Base-by-base conservation (phyloP, 2,888 invertebrate genomes). In the Synanthedon tipuliformis region DNA sequence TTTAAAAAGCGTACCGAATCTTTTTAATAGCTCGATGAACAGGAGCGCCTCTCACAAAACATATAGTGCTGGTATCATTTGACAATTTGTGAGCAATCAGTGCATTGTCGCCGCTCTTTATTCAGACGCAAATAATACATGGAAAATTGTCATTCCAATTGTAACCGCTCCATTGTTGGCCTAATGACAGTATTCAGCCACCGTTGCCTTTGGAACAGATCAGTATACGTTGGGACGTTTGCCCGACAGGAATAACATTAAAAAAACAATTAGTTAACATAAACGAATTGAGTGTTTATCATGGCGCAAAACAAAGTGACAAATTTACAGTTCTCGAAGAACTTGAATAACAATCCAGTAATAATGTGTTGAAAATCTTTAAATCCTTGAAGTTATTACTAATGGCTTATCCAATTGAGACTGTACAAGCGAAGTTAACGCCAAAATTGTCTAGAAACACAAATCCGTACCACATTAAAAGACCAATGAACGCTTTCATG, bases 401-500 rank as follows among this genome's bases (percentile, higher is more conserved):
- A 59, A 85, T 85, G 82, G 77, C 81, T 57, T 85, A 78, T 59
- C 75, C 73, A 59, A 57, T 81, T 54, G 78, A 81, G 50, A 51
- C 58, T n/a, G 62, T 68, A 13, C 56, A 66, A 15, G 53, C 66
- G n/a, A 80, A 81, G 61, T 69, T 72, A 34, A 59, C 66, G 15
- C 66, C 71, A 18, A 83, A 83, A 59, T 53, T 79, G 50, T 66
- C 83, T 48, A 92, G 93, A 59, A 92, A 94, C 13, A 65, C 79
- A 0, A 85, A 83, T 51, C 83, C 85, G 0, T 86, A 81, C 55
- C 96, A 97, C 78, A 97, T 98, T 66, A 98, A 98, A 75, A 89
- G 98, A 61, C 98, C 98, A 12, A 98, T 98, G 98, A 98, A 98
- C 81, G 98, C 98, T 1, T 98, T 98, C 85, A 98, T 98, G 98